A percentile compares a stretch with the other conserved stretches of the same genome.
Conservation (phyloP, 1,140 invertebrate genomes). For the Apis florea region DNA sequence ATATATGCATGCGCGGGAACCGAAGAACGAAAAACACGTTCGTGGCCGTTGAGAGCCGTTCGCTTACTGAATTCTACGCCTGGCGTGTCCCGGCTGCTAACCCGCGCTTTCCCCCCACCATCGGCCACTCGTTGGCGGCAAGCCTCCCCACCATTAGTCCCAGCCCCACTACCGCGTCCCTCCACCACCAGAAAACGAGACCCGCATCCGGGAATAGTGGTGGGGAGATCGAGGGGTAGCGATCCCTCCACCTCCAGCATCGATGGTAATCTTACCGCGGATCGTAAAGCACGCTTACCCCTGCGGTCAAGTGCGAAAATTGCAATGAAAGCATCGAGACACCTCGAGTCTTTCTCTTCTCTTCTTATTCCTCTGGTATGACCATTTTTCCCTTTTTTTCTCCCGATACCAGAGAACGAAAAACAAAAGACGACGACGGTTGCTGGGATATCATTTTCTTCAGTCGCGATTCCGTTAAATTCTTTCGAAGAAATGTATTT, state of each 20-base stretch:
- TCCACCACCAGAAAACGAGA: constrained; percentile 16
- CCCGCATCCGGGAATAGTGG: constrained; percentile 57
- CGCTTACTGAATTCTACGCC: constrained; percentile 77
- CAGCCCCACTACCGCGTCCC: neutral
- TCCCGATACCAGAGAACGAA: neutral
- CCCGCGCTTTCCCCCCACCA: constrained; percentile 77
- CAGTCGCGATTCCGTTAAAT: neutral
- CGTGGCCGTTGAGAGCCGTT: constrained; percentile 73
- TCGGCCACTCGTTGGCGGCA: constrained; percentile 60
- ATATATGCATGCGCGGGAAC: constrained; percentile 65
- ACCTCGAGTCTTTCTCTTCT: constrained; percentile 32
- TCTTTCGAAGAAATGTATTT: neutral
- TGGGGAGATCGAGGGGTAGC: constrained; percentile 45
- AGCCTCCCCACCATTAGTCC: constrained; percentile 52
- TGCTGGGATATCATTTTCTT: neutral
- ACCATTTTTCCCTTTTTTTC: constrained; percentile 3
- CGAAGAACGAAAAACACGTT: constrained; percentile 68
- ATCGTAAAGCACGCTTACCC: constrained; percentile 66
- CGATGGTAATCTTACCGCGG: constrained; percentile 65
- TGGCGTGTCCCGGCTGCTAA: constrained; percentile 74
- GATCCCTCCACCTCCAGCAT: constrained; percentile 22
- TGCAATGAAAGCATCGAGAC: constrained; percentile 65
- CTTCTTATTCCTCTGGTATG: constrained; percentile 10
- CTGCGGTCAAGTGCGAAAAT: constrained; percentile 72
- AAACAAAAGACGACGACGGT: constrained; percentile 11